Conservation (phyloP, 2,888 invertebrate genomes). For the Lasioglossum malachurum region DNA sequence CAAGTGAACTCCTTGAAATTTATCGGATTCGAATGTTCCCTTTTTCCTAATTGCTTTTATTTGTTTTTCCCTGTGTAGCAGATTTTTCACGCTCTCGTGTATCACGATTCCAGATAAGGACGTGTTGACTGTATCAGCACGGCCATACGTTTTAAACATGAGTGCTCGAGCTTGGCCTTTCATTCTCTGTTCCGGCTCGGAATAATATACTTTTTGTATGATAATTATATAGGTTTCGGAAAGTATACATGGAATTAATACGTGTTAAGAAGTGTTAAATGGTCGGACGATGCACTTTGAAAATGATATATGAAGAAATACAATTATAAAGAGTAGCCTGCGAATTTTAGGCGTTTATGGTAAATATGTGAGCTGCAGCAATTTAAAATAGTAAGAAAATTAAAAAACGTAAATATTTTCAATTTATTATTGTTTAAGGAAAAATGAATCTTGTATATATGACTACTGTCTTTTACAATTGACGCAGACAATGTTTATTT, state of each 20-base stretch:
- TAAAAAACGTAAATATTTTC: no score
- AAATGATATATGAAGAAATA: background rate
- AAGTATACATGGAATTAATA: background rate
- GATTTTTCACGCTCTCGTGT: background rate
- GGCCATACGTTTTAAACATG: background rate
- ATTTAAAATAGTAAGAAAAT: no score
- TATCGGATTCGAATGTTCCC: constrained; percentile 6
- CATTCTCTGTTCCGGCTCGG: background rate
- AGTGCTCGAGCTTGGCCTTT: background rate
- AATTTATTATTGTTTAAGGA: no score
- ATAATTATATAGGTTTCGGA: background rate
- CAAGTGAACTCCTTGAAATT: constrained; percentile 25
- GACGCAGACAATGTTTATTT: no score
- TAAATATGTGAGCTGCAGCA: no score
- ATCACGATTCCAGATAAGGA: constrained; percentile 6
- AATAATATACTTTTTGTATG: background rate
- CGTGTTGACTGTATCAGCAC: background rate
- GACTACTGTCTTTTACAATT: no score
- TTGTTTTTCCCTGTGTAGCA: background rate
- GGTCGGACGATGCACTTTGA: background rate
- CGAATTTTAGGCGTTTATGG: no score
- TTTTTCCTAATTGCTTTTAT: constrained; percentile 6
- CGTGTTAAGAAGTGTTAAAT: background rate
- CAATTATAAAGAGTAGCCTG: no score
- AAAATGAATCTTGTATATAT: no score